Evolutionary conservation across 2,797 vertebrate genomes (phyloP), one percentile per base, ranked within the genome.

Genomic region (Falco biarmicus): DNA sequence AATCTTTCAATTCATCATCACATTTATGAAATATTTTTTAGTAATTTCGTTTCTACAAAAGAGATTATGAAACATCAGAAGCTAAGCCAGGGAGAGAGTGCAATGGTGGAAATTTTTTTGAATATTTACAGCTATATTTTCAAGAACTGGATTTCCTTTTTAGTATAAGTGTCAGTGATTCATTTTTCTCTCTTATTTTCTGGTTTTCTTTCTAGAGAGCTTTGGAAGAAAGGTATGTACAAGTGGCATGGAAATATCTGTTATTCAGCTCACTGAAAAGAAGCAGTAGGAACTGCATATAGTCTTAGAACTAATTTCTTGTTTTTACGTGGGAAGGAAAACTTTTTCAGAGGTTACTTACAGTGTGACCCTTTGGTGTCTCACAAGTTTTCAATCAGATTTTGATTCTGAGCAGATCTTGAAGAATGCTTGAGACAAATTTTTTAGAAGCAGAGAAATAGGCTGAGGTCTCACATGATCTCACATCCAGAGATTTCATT

Each of bases 301-400:
- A 19, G 22, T n/a, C 11, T 59, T 92, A 68, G 88, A 92, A 75
- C 2, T 53, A 63, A 43, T 87, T 69, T 76, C 3, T 90, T 56
- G 4, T 79, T 82, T 85, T 61, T 32, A 54, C 20, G 69, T 76
- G 31, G 43, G 14, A 89, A 77, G 15, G 57, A 73, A 15, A 39
- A 53, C 57, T 56, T 39, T 93, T 93, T 93, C 47, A 69, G 45
- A 84, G n/a, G 57, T 69, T 78, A 59, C 75, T 95, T 76, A 76
- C 31, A 56, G 5, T 59, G 14, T 75, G 45, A 85, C 29, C 24
- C 93, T 94, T 95, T 75, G 22, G 10, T 73, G 48, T 83, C 64
- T 89, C 24, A 11, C 20, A 87, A 80, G 11, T 88, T 95, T 89
- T 88, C 66, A 96, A 88, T 96, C 93, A 90, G 57, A 47, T 91